Conservation (phyloP, 2,797 vertebrate species). For the Crenichthys baileyi region DNA sequence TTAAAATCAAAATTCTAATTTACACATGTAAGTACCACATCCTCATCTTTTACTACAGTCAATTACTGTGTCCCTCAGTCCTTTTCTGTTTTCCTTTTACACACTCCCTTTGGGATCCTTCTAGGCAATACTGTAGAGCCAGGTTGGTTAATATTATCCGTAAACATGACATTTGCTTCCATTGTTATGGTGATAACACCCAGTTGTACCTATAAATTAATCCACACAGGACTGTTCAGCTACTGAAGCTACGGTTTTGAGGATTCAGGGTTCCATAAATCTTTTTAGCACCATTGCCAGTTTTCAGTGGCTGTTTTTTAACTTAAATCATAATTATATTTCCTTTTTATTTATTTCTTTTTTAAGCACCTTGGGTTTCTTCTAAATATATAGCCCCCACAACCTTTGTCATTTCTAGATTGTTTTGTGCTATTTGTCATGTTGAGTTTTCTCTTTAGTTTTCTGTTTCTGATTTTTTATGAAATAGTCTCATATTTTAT, state of each 20-base stretch:
- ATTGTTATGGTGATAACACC: neutral
- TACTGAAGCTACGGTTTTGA: neutral
- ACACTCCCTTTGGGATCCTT: neutral
- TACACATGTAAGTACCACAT: neutral
- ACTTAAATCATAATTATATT: neutral
- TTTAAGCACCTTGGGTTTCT: neutral
- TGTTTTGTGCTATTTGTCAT: too few relatives aligned
- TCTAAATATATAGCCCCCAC: neutral
- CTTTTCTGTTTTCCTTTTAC: neutral
- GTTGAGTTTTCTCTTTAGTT: neutral
- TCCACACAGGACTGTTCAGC: neutral
- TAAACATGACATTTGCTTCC: neutral
- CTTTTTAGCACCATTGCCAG: neutral
- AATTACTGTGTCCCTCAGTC: neutral
- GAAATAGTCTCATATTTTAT: neutral
- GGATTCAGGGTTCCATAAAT: neutral
- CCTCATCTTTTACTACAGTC: neutral
- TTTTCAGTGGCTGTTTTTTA: neutral
- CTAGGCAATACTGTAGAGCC: neutral
- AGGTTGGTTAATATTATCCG: neutral
- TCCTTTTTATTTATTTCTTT: neutral
- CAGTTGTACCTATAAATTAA: neutral
- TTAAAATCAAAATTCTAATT: too few relatives aligned
- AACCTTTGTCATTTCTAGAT: neutral
- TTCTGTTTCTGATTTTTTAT: neutral